Evolutionary conservation across 2,888 invertebrate genomes (phyloP).

Genomic region (Hydraecia micacea): DNA sequence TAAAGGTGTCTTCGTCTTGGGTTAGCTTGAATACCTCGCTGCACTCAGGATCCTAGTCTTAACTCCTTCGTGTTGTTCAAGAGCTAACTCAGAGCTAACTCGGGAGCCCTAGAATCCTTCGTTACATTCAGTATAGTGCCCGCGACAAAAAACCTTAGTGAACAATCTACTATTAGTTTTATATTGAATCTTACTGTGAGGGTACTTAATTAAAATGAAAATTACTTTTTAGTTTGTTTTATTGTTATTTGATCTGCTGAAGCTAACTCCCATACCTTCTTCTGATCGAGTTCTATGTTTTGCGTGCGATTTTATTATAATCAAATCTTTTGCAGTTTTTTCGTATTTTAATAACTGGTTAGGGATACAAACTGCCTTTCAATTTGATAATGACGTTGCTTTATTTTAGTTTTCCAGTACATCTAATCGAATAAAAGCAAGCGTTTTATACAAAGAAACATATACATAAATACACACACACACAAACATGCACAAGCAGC

Average conservation of each 20-base stretch:
- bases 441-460: neutral
- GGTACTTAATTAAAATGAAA: neutral
- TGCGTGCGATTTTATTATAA: neutral
- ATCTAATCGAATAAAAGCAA: conserved; percentile 4
- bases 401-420: conserved; percentile 8
- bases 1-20: neutral
- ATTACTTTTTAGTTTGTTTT: neutral
- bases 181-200: neutral
- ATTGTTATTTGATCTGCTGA: neutral
- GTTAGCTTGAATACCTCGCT: neutral
- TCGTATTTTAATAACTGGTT: neutral
- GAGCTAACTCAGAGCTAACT: neutral
- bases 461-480: neutral
- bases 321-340: neutral
- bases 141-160: neutral
- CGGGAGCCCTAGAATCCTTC: neutral
- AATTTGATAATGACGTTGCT: neutral
- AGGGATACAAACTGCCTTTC: neutral
- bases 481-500: neutral
- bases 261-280: neutral
- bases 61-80: neutral
- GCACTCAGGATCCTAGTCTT: no score
- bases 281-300: neutral
- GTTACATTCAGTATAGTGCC: neutral
- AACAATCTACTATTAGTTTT: neutral